Evolutionary conservation across 2,113 vertebrate species (phyloP).

Genomic region (Oenanthe oenanthe): DNA sequence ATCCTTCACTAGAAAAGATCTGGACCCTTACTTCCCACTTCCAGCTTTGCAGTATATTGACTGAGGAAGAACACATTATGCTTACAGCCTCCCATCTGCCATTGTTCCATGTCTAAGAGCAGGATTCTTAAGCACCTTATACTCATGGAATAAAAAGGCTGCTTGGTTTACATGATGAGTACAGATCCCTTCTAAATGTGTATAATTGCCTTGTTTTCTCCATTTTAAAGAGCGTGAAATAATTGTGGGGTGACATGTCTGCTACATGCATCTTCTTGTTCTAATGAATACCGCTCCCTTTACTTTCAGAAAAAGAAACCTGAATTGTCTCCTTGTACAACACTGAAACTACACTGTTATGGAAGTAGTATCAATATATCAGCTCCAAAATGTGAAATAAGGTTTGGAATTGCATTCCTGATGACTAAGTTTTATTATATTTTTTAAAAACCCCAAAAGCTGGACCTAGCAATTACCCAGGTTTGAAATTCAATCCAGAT

Average conservation of each 20-base stretch:
- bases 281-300: background rate
- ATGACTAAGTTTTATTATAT: background rate
- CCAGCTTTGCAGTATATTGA: background rate
- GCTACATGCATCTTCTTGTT: background rate
- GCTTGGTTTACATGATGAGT: background rate
- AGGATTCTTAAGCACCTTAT: background rate
- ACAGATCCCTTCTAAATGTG: background rate
- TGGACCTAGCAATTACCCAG: background rate
- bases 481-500: background rate
- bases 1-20: background rate
- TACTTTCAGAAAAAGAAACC: background rate
- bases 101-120: accelerated
- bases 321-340: background rate
- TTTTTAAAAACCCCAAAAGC: background rate
- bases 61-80: background rate
- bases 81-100: background rate
- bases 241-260: accelerated
- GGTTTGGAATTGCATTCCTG: background rate
- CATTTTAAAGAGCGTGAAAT: background rate
- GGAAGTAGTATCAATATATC: background rate
- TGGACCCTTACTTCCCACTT: background rate
- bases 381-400: background rate
- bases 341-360: background rate
- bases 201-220: background rate
- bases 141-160: background rate